phyloP scores from a whole-genome alignment of 2,113 vertebrate genomes.

The Neogale vison region DNA sequence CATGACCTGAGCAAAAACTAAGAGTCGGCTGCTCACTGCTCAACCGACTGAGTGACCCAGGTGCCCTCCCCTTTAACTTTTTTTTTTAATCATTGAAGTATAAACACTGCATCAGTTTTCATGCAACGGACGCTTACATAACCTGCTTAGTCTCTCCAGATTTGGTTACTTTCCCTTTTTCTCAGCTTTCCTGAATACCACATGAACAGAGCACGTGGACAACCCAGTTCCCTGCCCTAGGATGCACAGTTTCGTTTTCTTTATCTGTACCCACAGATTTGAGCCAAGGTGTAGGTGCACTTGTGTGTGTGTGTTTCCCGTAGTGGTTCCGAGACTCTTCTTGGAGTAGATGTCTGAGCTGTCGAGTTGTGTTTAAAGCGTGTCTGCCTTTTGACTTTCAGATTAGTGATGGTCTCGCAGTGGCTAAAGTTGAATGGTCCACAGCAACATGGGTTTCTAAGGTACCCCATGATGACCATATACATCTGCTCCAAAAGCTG shows the following conservation, averaged over 20 bases:
- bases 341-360: background rate
- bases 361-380: background rate
- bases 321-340: background rate
- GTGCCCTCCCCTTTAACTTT: background rate
- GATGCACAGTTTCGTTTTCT: background rate
- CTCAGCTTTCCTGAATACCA: background rate
- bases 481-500: background rate
- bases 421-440: background rate
- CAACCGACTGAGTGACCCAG: no score
- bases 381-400: background rate
- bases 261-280: background rate
- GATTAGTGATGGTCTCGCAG: background rate
- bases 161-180: background rate
- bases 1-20: no score
- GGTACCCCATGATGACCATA: background rate
- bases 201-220: background rate
- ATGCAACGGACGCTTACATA: background rate
- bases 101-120: background rate
- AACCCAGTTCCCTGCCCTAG: background rate
- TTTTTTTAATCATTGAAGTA: background rate
- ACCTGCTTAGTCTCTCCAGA: background rate
- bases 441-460: background rate
- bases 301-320: background rate
- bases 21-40: no score
- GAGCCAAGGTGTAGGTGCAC: background rate